phyloP scores from a whole-genome alignment of 2,888 invertebrate genomes.

The Maniola hyperantus region DNA sequence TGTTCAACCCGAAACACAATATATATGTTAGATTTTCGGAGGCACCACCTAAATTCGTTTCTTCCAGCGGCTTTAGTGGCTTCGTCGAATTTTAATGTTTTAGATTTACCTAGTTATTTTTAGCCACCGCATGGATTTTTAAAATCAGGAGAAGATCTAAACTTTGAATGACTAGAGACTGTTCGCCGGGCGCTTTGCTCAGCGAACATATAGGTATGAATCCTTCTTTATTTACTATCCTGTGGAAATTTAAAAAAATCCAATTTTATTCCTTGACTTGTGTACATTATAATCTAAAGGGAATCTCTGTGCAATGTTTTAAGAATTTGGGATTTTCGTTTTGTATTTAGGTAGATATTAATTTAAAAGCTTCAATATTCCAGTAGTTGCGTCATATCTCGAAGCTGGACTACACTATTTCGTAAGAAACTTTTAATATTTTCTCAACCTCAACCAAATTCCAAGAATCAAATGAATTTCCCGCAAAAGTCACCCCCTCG shows the following conservation, averaged over 20 bases:
- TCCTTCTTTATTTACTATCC: too few species aligned
- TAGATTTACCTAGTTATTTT: neutral
- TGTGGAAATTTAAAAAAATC: too few species aligned
- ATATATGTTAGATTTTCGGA: slow-evolving; percentile 25
- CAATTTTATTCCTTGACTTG: too few species aligned
- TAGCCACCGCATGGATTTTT: neutral
- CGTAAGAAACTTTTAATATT: slow-evolving; percentile 59
- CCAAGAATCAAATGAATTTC: slow-evolving; percentile 71
- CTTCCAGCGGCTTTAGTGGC: neutral
- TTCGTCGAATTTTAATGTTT: neutral
- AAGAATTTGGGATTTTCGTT: too few species aligned
- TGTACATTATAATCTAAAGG: too few species aligned
- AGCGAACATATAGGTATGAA: too few species aligned
- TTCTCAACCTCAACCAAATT: slow-evolving; percentile 60
- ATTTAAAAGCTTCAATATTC: neutral
- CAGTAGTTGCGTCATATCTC: neutral
- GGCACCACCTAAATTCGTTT: slow-evolving; percentile 23
- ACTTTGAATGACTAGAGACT: too few species aligned
- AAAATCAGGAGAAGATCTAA: neutral
- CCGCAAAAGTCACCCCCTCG: slow-evolving; percentile 57
- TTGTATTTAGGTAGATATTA: neutral
- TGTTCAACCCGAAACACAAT: slow-evolving; percentile 12
- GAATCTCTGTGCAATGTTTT: too few species aligned
- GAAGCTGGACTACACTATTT: neutral
- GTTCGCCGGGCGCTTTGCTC: too few species aligned